A percentile compares a stretch with the other conserved stretches of the same genome.
phyloP scores from a whole-genome alignment of 2,888 invertebrate genomes.

The Silvanus unidentatus region DNA sequence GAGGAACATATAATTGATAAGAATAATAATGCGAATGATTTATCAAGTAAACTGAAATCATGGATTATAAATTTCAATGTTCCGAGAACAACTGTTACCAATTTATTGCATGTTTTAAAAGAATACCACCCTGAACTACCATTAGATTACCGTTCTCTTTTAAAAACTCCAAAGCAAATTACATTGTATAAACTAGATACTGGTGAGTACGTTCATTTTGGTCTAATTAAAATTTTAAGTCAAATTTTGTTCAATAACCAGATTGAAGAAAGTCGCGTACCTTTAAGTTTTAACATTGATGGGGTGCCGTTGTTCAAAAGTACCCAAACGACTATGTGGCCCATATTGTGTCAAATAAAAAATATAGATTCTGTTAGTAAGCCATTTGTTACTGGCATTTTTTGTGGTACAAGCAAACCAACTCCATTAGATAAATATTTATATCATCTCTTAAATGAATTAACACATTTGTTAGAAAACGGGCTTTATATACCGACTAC shows the following conservation, averaged over 20 bases:
- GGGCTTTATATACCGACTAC: conserved; percentile 6
- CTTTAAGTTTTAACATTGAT: conserved; percentile 15
- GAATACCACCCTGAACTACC: conserved; percentile 14
- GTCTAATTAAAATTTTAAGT: conserved; percentile 11
- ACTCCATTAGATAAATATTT: conserved; percentile 14
- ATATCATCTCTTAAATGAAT: conserved; percentile 18
- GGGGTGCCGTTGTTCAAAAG: conserved; percentile 11
- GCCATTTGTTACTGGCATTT: conserved; percentile 18
- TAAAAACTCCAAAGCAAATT: conserved; percentile 11
- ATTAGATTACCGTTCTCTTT: conserved; percentile 12
- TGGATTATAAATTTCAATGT: not conserved
- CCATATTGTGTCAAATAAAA: conserved; percentile 12
- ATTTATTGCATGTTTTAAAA: conserved; percentile 14
- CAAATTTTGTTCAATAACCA: not conserved
- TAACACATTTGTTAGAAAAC: conserved; percentile 7
- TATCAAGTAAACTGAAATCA: not conserved
- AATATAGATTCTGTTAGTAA: conserved; percentile 12
- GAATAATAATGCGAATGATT: no score
- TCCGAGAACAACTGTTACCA: conserved; percentile 7
- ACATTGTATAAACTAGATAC: conserved; percentile 8
- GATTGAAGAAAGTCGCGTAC: not conserved
- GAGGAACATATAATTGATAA: no score
- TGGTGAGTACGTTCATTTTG: conserved; percentile 14
- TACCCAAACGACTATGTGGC: conserved; percentile 9
- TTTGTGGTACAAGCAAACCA: conserved; percentile 20